Conservation (phyloP, 2,888 invertebrate genomes). For the Eudemis profundana region DNA sequence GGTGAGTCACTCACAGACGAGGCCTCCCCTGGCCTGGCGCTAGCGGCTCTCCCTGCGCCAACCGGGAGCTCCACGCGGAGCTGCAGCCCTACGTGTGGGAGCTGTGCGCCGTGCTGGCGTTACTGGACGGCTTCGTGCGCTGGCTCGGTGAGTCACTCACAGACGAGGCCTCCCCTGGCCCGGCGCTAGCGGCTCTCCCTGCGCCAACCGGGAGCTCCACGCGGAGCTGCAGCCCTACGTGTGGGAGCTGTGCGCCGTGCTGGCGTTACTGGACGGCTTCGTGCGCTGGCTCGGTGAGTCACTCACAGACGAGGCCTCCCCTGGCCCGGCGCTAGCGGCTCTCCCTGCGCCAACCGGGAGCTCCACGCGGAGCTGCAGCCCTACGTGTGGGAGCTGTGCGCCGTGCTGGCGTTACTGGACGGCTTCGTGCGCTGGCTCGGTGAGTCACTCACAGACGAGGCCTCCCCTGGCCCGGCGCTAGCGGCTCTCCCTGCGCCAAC, state of each 20-base stretch:
- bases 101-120: constrained; percentile 12
- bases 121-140: not conserved
- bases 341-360: constrained; percentile 10
- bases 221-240: constrained; percentile 5
- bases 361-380: constrained; percentile 11
- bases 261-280: not conserved
- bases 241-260: constrained; percentile 7
- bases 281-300: constrained; percentile 3
- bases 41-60: too few relatives aligned
- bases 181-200: too few relatives aligned
- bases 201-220: constrained; percentile 5
- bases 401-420: constrained; percentile 5
- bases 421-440: constrained; percentile 1
- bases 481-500: constrained; percentile 7
- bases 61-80: constrained; percentile 12
- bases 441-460: too few relatives aligned
- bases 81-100: constrained; percentile 15
- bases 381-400: constrained; percentile 15
- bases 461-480: too few relatives aligned
- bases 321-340: too few relatives aligned
- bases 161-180: too few relatives aligned
- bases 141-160: too few relatives aligned
- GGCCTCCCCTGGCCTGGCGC: too few relatives aligned
- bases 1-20: constrained; percentile 19
- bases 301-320: too few relatives aligned